Base-by-base conservation (phyloP, 2,888 invertebrate genomes). In the Terebella lapidaria region DNA sequence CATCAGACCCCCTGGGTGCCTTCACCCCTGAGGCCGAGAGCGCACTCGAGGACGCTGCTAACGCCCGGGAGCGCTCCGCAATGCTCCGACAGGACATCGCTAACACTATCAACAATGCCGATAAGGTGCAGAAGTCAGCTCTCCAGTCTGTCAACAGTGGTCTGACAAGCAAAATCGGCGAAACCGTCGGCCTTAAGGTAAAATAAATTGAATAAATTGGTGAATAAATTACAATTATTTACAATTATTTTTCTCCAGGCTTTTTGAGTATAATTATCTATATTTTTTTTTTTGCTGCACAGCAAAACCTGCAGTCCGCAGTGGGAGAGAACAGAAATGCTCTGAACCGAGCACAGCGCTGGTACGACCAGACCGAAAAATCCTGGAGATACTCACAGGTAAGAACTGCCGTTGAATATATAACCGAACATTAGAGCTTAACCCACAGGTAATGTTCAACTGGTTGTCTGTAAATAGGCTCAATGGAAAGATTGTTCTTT, bases 111-210 rank as follows among this genome's bases (percentile, higher is more conserved):
- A 74, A 74, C 53, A 67, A 70, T 54, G 70, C 70, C 22, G 72
- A 73, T 15, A 71, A 72, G 52, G 69, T 77, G n/a, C 74, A 76
- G 62, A 69, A 71, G 57, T 72, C 74, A 4, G 77, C 76, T 10
- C 77, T 78, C 64, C 71, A 70, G 58, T 75, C 78, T 27, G 79
- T 79, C 30, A 79, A 79, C 57, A 71, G 75, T 58, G 79, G 79
- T 1, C 68, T 79, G 47, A 73, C 72, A 24, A 71, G 73, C 71
- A 79, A 79, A 63, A 66, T 77, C 20, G 72, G 75, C 1, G 79
- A 79, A 63, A 78, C 78, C 3, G 69, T 72, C 30, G 74, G 75
- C 35, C 68, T 79, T n/a, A 77, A 75, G 74, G 79, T 79, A 68
- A 59, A n/a, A 49, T 49, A 49, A 15, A 15, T 35, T 35, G 10